Evolutionary conservation across 1,140 invertebrate genomes (phyloP).

Genomic region (Drosophila serrata): DNA sequence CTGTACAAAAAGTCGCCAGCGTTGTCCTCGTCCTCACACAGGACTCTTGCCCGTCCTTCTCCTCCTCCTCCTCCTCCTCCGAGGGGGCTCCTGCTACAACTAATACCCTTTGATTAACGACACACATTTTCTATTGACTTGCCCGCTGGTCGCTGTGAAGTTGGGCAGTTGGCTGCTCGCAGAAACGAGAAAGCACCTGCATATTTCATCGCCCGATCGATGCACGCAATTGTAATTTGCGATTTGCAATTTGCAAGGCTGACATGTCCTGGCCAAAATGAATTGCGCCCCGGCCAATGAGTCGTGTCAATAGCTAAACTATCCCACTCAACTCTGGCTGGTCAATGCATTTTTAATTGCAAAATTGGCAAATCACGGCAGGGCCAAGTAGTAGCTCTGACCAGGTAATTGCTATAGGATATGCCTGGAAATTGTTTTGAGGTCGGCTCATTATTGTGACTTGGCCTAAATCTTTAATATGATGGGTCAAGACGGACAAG

Average conservation of each 20-base stretch:
- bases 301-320: constrained; percentile 65
- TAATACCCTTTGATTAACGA: constrained; percentile 84
- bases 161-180: constrained; percentile 67
- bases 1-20: constrained; percentile 74
- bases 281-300: constrained; percentile 44
- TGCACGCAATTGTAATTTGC: constrained; percentile 74
- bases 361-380: constrained; percentile 48
- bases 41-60: constrained; percentile 3
- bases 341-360: constrained; percentile 70
- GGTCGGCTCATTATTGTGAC: constrained; percentile 1
- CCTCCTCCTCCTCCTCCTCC: neutral
- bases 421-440: constrained; percentile 23
- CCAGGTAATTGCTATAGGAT: constrained; percentile 17
- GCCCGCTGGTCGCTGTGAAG: constrained; percentile 59
- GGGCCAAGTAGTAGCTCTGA: neutral
- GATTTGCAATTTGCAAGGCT: constrained; percentile 77
- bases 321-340: constrained; percentile 14
- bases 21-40: constrained; percentile 20
- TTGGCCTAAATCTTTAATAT: constrained; percentile 15
- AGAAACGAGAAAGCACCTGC: constrained; percentile 61
- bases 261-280: constrained; percentile 61
- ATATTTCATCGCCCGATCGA: constrained; percentile 80
- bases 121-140: constrained; percentile 83
- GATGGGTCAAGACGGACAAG: neutral
- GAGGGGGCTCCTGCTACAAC: constrained; percentile 75